Percentiles rank a stretch among this genome's conserved stretches.
phyloP scores from a whole-genome alignment of 2,888 invertebrate genomes.

The Megalurothrips usitatus region DNA sequence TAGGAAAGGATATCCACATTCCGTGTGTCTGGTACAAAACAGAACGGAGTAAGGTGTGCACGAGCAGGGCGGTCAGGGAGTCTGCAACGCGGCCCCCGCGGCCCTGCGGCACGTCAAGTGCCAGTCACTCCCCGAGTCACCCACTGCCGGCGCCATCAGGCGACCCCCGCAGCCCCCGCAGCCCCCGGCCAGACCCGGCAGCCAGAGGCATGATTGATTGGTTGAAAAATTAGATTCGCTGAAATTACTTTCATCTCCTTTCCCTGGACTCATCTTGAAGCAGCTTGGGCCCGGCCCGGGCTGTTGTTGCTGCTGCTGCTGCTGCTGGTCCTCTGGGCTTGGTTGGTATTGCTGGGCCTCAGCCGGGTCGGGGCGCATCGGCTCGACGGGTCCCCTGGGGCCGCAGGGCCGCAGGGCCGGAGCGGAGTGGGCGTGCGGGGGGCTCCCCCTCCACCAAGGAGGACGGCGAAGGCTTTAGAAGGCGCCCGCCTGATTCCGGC shows the following conservation, averaged over 20 bases:
- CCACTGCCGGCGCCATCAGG: background rate
- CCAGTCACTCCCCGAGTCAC: background rate
- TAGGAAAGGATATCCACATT: no score
- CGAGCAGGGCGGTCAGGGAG: no score
- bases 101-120: background rate
- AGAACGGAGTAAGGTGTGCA: no score
- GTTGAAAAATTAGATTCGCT: constrained; percentile 1
- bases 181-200: background rate
- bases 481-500: no score
- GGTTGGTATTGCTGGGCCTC: no score
- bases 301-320: no score
- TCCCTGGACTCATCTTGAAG: background rate
- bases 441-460: background rate
- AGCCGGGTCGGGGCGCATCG: background rate
- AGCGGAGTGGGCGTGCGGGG: background rate
- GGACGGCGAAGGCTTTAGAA: background rate
- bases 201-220: constrained; percentile 5
- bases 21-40: no score
- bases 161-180: background rate
- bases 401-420: background rate
- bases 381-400: background rate
- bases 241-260: background rate
- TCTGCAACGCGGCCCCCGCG: background rate
- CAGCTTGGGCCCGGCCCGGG: background rate
- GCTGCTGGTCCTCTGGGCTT: no score